These are phyloP conservation scores for Haliclona indistincta DNA, from an alignment of 37 sponge, comb jelly and placozoan species.

Conservation along the genomic window DNA sequence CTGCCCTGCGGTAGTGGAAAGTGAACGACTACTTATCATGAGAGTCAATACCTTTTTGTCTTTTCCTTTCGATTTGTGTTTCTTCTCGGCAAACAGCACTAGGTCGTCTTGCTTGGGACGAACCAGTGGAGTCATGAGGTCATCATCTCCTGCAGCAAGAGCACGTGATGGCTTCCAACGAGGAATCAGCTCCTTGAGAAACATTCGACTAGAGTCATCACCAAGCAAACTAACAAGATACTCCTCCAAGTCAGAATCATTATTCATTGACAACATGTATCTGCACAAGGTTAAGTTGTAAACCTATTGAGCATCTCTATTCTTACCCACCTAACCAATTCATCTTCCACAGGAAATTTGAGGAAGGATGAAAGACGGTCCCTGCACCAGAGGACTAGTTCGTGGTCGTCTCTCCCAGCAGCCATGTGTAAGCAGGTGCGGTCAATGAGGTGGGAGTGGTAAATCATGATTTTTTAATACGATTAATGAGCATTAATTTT, in stretches of 20 bases:
- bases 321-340: conserved; percentile 31
- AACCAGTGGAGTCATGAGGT: background rate
- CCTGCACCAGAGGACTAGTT: conserved; percentile 35
- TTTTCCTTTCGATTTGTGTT: background rate
- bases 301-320: background rate
- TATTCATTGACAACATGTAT: conserved; percentile 69
- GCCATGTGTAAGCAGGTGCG: background rate
- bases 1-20: background rate
- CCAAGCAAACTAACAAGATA: conserved; percentile 50
- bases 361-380: conserved; percentile 42
- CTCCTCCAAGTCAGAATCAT: conserved; percentile 43
- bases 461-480: too few species aligned
- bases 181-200: conserved; percentile 26
- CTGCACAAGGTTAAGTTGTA: conserved; percentile 6
- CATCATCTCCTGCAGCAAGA: background rate
- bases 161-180: conserved; percentile 37
- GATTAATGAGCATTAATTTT: too few species aligned
- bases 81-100: conserved; percentile 26
- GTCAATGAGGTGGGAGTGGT: too few species aligned
- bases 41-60: conserved; percentile 10
- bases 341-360: conserved; percentile 13
- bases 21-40: background rate
- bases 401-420: background rate
- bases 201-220: background rate
- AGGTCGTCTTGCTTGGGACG: conserved; percentile 30